These are phyloP conservation scores for Nyctibius grandis DNA, from an alignment of 2,797 vertebrate species.

Conservation along the genomic window DNA sequence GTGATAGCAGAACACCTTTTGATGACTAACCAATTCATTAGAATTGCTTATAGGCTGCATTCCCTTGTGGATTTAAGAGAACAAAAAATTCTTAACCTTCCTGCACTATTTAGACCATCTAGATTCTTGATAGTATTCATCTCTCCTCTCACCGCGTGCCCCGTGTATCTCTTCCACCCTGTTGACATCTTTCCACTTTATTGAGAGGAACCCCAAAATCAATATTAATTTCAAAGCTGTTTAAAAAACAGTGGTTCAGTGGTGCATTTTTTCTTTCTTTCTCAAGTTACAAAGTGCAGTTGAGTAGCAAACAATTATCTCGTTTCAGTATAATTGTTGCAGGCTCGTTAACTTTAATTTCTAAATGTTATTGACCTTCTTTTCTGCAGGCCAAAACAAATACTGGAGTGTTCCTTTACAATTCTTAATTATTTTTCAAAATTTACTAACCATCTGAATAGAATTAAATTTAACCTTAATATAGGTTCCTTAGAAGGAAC, in stretches of 20 bases:
- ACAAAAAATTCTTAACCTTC: neutral
- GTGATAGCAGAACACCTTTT: neutral
- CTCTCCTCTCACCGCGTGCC: neutral
- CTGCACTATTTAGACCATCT: neutral
- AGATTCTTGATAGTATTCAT: neutral
- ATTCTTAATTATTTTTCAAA: neutral
- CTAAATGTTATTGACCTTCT: neutral
- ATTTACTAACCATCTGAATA: neutral
- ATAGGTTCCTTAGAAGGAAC: neutral
- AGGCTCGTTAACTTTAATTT: neutral
- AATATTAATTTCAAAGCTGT: neutral
- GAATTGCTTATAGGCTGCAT: neutral
- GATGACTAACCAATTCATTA: fast-evolving
- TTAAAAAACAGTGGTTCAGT: neutral
- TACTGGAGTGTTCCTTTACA: neutral
- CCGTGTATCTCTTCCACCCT: neutral
- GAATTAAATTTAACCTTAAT: neutral
- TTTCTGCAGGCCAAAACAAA: neutral
- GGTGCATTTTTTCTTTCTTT: neutral
- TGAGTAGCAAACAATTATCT: neutral
- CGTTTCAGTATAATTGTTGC: neutral
- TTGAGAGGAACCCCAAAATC: neutral
- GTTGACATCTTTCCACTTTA: neutral
- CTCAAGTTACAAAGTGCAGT: neutral
- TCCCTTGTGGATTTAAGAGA: neutral